Evolutionary conservation across 2,797 vertebrate species (phyloP).

Genomic region (Acanthiza pusilla): DNA sequence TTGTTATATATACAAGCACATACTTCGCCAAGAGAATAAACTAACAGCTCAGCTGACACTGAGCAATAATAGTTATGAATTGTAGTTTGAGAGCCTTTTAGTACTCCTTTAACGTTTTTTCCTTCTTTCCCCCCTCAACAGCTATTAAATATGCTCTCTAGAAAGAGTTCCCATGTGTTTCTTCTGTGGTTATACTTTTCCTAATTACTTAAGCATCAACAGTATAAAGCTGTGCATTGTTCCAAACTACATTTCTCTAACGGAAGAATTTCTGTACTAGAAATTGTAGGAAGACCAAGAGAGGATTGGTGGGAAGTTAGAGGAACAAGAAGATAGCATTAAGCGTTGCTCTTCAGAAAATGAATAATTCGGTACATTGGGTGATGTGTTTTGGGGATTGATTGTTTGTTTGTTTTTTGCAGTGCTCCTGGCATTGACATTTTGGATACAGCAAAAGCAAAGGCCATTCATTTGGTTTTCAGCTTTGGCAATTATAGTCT

Average conservation of each 20-base stretch:
- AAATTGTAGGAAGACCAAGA: not conserved
- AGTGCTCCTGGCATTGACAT: constrained; percentile 87
- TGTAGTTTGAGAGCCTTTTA: not conserved
- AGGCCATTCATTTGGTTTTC: constrained; percentile 86
- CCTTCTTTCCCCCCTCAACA: rapidly evolving
- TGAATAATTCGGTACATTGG: not conserved
- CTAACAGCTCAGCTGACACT: not conserved
- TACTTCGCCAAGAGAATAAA: not conserved
- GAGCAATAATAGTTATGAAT: not conserved
- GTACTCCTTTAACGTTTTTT: not conserved
- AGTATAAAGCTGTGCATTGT: not conserved
- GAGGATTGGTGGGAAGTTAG: not conserved
- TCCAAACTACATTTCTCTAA: not conserved
- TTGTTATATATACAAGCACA: not conserved
- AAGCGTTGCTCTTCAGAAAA: not conserved
- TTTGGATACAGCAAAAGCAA: constrained; percentile 87
- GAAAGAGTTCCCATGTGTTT: not conserved
- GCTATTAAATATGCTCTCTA: not conserved
- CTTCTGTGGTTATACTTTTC: not conserved
- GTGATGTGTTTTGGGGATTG: not conserved
- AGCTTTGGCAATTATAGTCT: constrained; percentile 87
- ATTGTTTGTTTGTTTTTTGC: not conserved
- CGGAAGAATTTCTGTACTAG: not conserved
- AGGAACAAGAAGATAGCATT: not conserved
- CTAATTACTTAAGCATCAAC: not conserved